A percentile compares a stretch with the other conserved stretches of the same genome.
These are phyloP conservation scores for Cephonodes hylas DNA, from an alignment of 2,888 invertebrate genomes.

Conservation along the genomic window DNA sequence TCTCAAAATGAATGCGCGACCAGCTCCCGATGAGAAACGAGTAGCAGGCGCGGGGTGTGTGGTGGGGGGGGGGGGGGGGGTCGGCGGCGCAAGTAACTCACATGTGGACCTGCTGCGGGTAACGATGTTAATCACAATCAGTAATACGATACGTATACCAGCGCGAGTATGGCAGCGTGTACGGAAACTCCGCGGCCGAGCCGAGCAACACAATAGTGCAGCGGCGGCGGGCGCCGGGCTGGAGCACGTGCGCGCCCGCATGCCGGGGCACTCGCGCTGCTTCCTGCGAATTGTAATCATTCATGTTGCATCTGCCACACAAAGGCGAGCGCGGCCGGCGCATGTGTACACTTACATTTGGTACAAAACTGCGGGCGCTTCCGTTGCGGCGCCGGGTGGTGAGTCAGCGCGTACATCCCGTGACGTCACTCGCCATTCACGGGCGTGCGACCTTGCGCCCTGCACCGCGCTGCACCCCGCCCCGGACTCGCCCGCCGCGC, in stretches of 20 bases:
- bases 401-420: conserved; percentile 11
- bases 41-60: background rate
- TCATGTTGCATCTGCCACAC: background rate
- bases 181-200: too few species aligned
- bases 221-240: background rate
- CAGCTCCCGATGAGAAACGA: background rate
- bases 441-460: conserved; percentile 13
- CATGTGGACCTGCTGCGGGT: background rate
- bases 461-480: conserved; percentile 10
- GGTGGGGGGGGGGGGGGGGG: background rate
- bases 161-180: background rate
- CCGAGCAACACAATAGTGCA: background rate
- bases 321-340: background rate
- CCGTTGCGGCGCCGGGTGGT: background rate
- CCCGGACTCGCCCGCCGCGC: background rate
- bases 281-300: background rate
- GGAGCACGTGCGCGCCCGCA: background rate
- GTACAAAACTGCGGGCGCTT: background rate
- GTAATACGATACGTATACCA: background rate
- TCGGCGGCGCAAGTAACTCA: background rate
- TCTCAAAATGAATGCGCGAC: background rate
- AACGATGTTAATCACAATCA: background rate
- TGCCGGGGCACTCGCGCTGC: background rate
- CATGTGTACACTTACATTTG: background rate
- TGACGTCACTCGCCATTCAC: conserved; percentile 36